Percentiles rank a stretch among this genome's conserved stretches.
Evolutionary conservation across 2,113 vertebrate genomes (phyloP).

Genomic region (Synchiropus splendidus): DNA sequence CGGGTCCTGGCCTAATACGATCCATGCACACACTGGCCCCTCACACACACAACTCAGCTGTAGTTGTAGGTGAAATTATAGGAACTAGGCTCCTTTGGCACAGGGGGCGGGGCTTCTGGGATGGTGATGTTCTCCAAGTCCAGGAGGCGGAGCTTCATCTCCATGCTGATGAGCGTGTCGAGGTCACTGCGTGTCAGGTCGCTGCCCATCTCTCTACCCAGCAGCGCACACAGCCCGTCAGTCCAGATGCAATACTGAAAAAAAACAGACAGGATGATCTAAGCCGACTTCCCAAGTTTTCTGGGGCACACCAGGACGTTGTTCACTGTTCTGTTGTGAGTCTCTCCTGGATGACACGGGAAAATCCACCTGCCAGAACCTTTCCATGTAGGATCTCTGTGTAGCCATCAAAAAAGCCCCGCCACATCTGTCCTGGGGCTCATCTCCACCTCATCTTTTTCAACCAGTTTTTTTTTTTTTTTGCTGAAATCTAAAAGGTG

Average conservation of each 20-base stretch:
- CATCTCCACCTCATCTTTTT: no score
- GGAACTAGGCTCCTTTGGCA: slow-evolving; percentile 95
- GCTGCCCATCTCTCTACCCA: slow-evolving; percentile 94
- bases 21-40: slow-evolving; percentile 12
- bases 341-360: no score
- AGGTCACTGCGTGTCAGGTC: slow-evolving; percentile 95
- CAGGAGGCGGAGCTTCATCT: slow-evolving; percentile 95
- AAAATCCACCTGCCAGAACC: no score
- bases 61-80: slow-evolving; percentile 98
- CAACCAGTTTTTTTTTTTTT: no score
- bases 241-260: slow-evolving; percentile 95
- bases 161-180: slow-evolving; percentile 95
- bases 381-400: no score
- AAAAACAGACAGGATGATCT: slow-evolving; percentile 6
- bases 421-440: no score
- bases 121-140: slow-evolving; percentile 97
- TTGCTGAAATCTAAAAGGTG: no score
- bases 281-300: no score
- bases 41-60: slow-evolving; percentile 67
- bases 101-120: slow-evolving; percentile 85
- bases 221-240: slow-evolving; percentile 85
- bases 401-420: no score
- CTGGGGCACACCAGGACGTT: no score
- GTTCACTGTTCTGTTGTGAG: no score
- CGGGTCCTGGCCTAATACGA: slow-evolving; percentile 9